Conservation (phyloP, 2,888 invertebrate genomes). For the Encarsia formosa region DNA sequence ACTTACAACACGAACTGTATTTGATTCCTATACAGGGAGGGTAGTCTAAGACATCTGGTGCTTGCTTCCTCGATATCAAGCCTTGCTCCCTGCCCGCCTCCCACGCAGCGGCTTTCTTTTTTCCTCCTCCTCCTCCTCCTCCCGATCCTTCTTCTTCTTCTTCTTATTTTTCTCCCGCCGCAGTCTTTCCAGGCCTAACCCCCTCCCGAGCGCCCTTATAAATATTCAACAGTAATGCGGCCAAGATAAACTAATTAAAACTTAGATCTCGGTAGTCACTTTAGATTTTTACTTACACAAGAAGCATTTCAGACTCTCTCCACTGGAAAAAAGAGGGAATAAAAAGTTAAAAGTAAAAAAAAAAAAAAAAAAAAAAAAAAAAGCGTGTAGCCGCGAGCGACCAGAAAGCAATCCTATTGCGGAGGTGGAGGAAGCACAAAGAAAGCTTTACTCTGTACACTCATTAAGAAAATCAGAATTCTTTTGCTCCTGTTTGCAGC, state of each 20-base stretch:
- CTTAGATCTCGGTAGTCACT: constrained; percentile 53
- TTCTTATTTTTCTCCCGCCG: neutral
- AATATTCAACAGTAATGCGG: constrained; percentile 53
- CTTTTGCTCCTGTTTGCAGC: constrained; percentile 16
- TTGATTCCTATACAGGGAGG: too few relatives aligned
- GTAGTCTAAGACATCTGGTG: constrained; percentile 21
- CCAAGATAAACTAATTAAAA: constrained; percentile 54
- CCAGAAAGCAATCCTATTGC: constrained; percentile 41
- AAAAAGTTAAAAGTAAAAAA: too few relatives aligned
- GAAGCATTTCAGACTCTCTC: constrained; percentile 48
- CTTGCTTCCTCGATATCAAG: neutral
- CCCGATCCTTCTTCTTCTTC: neutral
- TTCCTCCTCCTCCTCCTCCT: neutral
- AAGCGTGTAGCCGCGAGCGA: constrained; percentile 42
- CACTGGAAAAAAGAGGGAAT: too few relatives aligned
- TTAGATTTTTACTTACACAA: constrained; percentile 53
- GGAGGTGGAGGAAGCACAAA: constrained; percentile 35
- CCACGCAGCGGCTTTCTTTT: too few relatives aligned
- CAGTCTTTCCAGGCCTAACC: constrained; percentile 10
- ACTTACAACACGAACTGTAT: constrained; percentile 5
- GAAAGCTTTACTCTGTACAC: constrained; percentile 52
- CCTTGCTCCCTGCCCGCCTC: neutral
- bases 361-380: too few relatives aligned
- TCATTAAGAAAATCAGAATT: constrained; percentile 49
- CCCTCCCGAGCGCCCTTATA: constrained; percentile 42